Base-by-base conservation (phyloP, 2,797 vertebrate species). In the Distichodus sexfasciatus region DNA sequence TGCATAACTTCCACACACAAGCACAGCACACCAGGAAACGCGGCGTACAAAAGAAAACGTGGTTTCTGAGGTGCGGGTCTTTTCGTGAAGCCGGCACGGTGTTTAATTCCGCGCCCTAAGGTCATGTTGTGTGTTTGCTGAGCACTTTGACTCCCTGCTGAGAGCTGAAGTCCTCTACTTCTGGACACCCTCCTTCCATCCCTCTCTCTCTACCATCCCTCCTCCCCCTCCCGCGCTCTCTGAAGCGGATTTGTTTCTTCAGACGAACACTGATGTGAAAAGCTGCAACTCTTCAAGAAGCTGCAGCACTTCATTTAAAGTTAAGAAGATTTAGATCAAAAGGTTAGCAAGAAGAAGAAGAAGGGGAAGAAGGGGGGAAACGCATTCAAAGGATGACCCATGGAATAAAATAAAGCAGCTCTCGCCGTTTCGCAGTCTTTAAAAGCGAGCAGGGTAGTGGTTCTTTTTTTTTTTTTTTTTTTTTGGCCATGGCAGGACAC, bases 241-340 rank as follows among this genome's bases (percentile, higher is more conserved):
- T 51, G 35, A 72, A 72, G 82, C 83, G 80, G 83, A 88, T 90
- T 88, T 89, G 81, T 83, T 84, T 89, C 80, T 87, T 67, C 80
- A 88, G 85, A 87, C 55, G 74, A 88, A 85, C 78, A 84, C 82
- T 82, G 87, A 89, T 86, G 88, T 90, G 83, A 90, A 90, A 71
- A 87, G 83, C 81, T 71, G 71, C 44, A 80, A 84, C 84, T 88
- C 85, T 85, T 89, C 85, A 86, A 90, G 83, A 55, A 88, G 79
- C 86, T 87, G 84, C 87, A 88, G 86, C 81, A 88, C 87, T 90
- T 91, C 83, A 88, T 91, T 90, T 88, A 89, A 89, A 88, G 84
- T 88, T 90, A 90, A 91, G 90, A 90, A 88, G 88, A 90, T 92
- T 91, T 91, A 88, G 88, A 91, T 90, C 88, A 90, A 91, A 92